Evolutionary conservation across 2,888 invertebrate genomes (phyloP).

Genomic region (Drosophila longiperda): DNA sequence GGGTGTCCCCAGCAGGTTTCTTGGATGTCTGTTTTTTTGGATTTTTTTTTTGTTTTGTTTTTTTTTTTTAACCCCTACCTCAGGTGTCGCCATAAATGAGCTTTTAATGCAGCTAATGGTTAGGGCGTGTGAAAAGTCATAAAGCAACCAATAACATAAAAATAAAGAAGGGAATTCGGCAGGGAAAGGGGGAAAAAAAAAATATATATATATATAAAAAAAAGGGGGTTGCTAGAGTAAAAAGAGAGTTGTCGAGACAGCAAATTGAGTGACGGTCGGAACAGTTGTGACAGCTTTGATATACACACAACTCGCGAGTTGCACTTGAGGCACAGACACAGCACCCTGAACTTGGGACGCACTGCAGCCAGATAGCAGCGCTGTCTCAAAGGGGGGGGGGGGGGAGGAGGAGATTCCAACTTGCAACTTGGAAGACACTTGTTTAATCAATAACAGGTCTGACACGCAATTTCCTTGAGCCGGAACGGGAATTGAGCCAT

Average conservation of each 20-base stretch:
- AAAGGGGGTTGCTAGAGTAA: constrained; percentile 19
- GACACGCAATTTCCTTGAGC: constrained; percentile 62
- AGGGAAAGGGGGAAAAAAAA: background rate
- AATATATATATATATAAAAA: background rate
- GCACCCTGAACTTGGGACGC: constrained; percentile 35
- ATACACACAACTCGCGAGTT: constrained; percentile 10
- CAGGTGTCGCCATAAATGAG: constrained; percentile 73
- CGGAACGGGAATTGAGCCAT: constrained; percentile 41
- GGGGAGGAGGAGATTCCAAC: background rate
- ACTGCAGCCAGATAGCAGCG: constrained; percentile 8
- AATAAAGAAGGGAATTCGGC: background rate
- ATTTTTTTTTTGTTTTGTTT: background rate
- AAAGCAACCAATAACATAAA: constrained; percentile 61
- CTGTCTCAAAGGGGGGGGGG: background rate
- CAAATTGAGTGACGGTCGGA: constrained; percentile 35
- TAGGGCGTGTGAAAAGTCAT: constrained; percentile 75
- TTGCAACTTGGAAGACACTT: constrained; percentile 49
- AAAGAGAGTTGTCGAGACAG: constrained; percentile 43
- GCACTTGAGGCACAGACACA: constrained; percentile 22
- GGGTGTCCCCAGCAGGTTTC: background rate
- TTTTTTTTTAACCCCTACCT: background rate
- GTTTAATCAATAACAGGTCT: constrained; percentile 69
- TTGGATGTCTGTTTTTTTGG: background rate
- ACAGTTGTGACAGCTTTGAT: constrained; percentile 52
- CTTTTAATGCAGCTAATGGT: constrained; percentile 68